Evolutionary conservation across 1,140 invertebrate species (phyloP).

Genomic region (Portunus trituberculatus): DNA sequence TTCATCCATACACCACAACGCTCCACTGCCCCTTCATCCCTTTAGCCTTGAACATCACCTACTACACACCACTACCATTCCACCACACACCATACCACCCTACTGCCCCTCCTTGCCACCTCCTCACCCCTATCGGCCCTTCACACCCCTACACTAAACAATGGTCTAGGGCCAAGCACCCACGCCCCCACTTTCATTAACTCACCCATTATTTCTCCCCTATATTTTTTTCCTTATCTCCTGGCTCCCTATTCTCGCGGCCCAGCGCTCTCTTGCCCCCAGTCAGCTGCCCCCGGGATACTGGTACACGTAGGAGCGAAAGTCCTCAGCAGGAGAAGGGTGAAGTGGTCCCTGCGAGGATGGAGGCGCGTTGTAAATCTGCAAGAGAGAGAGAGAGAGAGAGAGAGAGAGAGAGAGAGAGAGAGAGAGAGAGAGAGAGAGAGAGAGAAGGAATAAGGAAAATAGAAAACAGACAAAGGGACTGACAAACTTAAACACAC

Average conservation of each 20-base stretch:
- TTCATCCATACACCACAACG: too few relatives aligned
- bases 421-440: constrained; percentile 20
- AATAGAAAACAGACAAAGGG: background rate
- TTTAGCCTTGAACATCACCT: background rate
- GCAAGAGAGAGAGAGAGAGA: background rate
- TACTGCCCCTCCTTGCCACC: background rate
- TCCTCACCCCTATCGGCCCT: background rate
- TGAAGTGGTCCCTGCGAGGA: background rate
- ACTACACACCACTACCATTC: background rate
- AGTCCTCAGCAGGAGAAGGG: background rate
- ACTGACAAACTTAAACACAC: too few relatives aligned
- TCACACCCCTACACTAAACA: background rate
- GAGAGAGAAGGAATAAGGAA: background rate
- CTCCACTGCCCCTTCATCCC: background rate
- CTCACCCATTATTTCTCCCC: constrained; percentile 30
- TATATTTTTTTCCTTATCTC: constrained; percentile 50
- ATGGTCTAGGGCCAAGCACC: background rate
- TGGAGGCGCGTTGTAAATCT: background rate
- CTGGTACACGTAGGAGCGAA: background rate
- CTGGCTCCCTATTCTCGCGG: constrained; percentile 29
- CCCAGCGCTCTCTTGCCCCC: constrained; percentile 32
- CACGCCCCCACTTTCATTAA: constrained; percentile 1
- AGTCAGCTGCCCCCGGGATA: constrained; percentile 13
- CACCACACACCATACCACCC: background rate
- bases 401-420: background rate